Evolutionary conservation across 2,113 vertebrate genomes (phyloP).

Genomic region (Aythya baeri): DNA sequence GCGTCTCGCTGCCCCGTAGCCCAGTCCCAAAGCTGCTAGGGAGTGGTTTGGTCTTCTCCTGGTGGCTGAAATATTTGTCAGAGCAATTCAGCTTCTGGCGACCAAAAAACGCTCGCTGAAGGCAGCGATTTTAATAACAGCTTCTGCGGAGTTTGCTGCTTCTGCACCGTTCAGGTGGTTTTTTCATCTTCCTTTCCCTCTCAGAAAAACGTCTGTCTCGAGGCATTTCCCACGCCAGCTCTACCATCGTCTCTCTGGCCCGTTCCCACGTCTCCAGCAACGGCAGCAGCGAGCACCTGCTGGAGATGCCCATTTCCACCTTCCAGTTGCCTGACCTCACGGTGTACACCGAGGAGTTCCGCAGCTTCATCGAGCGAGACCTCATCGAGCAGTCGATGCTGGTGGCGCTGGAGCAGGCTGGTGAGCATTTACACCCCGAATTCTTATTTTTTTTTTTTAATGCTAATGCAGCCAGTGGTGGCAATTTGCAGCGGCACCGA

Average conservation of each 20-base stretch:
- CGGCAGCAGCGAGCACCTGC: slow-evolving; percentile 84
- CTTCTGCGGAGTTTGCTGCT: neutral
- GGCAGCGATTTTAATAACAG: fast-evolving
- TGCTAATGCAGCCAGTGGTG: fast-evolving
- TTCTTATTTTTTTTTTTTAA: fast-evolving
- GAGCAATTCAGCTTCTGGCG: fast-evolving
- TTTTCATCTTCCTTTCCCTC: neutral
- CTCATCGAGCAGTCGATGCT: slow-evolving; percentile 98
- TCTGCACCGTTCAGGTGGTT: fast-evolving
- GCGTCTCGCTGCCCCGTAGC: neutral
- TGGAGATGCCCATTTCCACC: slow-evolving; percentile 96
- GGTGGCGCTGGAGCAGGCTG: slow-evolving; percentile 95
- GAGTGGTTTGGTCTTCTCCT: neutral
- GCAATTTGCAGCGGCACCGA: fast-evolving
- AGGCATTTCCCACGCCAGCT: slow-evolving; percentile 95
- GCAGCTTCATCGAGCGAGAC: slow-evolving; percentile 94
- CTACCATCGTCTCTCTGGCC: slow-evolving; percentile 92
- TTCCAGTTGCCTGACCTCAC: slow-evolving; percentile 98
- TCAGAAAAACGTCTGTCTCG: slow-evolving; percentile 92
- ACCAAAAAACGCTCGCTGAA: fast-evolving
- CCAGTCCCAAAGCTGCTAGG: fast-evolving
- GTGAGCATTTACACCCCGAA: slow-evolving; percentile 66
- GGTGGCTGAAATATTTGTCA: neutral
- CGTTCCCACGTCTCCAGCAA: slow-evolving; percentile 92
- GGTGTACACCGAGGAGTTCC: slow-evolving; percentile 92